phyloP scores from a whole-genome alignment of 1,140 invertebrate species.

The Temnothorax nylanderi region DNA sequence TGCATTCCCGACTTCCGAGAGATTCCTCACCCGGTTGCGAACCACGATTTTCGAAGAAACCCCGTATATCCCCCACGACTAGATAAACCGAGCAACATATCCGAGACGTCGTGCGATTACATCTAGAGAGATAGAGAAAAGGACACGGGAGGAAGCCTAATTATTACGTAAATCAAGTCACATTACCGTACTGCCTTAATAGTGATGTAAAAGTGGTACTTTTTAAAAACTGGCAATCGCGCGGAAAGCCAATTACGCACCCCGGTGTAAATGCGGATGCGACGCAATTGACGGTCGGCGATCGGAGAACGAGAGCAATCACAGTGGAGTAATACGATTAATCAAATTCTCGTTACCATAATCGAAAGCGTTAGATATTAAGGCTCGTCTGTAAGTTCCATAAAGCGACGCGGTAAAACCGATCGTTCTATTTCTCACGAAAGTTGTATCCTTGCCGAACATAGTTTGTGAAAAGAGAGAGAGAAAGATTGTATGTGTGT shows the following conservation, averaged over 20 bases:
- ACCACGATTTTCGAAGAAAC: not conserved
- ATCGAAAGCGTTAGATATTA: conserved; percentile 67
- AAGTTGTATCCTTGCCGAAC: conserved; percentile 31
- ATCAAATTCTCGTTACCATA: conserved; percentile 74
- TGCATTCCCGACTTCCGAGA: not conserved
- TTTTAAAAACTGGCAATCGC: conserved; percentile 67
- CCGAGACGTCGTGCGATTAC: conserved; percentile 58
- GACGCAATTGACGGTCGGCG: not conserved
- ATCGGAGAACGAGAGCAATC: conserved; percentile 28
- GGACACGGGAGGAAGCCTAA: conserved; percentile 59
- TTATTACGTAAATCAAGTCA: conserved; percentile 74
- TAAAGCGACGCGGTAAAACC: conserved; percentile 12
- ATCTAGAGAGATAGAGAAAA: not conserved
- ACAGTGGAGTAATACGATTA: conserved; percentile 52
- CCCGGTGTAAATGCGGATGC: conserved; percentile 50
- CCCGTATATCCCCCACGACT: not conserved
- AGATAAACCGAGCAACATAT: conserved; percentile 71
- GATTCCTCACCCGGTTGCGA: not conserved
- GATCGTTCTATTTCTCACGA: conserved; percentile 39
- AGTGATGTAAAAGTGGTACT: conserved; percentile 77
- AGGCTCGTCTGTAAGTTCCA: conserved; percentile 46
- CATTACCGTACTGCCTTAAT: conserved; percentile 83
- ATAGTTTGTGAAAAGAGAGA: not conserved
- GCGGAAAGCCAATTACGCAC: conserved; percentile 25
- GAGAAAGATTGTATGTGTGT: not conserved